phyloP scores from a whole-genome alignment of 2,888 invertebrate genomes.

The Uropetala carovei region DNA sequence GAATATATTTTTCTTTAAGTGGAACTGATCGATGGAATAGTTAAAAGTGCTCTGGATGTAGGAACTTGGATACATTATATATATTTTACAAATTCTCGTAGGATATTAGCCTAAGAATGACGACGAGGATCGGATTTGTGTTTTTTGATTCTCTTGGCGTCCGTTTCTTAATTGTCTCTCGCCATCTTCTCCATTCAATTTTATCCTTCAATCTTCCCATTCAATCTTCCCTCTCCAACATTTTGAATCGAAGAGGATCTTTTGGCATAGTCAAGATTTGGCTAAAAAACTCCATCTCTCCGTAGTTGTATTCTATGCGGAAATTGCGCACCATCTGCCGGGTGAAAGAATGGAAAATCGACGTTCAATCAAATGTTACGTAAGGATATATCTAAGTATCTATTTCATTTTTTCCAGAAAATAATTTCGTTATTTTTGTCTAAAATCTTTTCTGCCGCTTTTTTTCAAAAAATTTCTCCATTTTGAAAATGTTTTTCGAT shows the following conservation, averaged over 20 bases:
- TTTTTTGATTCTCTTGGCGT: no score
- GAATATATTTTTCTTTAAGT: no score
- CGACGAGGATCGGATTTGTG: not conserved
- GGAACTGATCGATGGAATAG: not conserved
- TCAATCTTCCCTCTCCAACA: constrained; percentile 1
- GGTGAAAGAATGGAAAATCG: not conserved
- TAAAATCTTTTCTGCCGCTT: no score
- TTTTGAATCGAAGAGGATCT: constrained; percentile 54
- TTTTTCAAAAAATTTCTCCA: no score
- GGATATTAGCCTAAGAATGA: no score
- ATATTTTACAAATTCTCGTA: not conserved
- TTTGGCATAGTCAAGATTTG: constrained; percentile 20
- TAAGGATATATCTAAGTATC: not conserved
- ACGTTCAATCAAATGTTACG: not conserved
- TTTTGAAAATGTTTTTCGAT: no score
- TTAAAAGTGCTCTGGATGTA: not conserved
- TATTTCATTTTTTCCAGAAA: no score
- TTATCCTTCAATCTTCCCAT: no score
- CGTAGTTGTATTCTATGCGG: constrained; percentile 56
- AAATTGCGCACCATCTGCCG: constrained; percentile 50
- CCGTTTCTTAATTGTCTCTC: no score
- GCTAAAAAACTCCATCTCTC: constrained; percentile 3
- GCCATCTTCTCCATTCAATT: no score
- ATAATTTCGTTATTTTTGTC: no score
- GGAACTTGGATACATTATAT: not conserved